Evolutionary conservation across 2,888 invertebrate species (phyloP).

Genomic region (Xylota sylvarum): DNA sequence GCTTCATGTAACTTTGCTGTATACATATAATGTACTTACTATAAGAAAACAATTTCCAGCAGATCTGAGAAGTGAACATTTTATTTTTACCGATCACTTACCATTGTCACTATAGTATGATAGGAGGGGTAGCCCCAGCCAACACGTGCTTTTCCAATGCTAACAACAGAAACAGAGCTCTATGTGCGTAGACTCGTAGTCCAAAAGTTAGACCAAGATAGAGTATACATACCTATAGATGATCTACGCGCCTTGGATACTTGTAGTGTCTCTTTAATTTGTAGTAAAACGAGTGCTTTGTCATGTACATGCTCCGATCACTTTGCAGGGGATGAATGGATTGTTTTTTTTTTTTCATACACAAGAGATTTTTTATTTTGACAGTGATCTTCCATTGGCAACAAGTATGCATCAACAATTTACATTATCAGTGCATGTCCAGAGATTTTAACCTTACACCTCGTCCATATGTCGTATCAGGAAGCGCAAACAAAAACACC

Average conservation of each 20-base stretch:
- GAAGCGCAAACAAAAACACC: slow-evolving; percentile 35
- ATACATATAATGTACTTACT: too few species aligned
- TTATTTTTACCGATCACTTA: background rate
- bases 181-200: background rate
- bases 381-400: slow-evolving; percentile 37
- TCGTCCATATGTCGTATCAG: slow-evolving; percentile 4
- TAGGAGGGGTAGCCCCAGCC: slow-evolving; percentile 2
- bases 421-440: background rate
- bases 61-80: slow-evolving; percentile 35
- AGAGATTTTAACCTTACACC: slow-evolving; percentile 49
- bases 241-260: background rate
- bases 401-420: slow-evolving; percentile 35
- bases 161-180: slow-evolving; percentile 38
- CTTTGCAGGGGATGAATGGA: slow-evolving; percentile 8
- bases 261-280: background rate
- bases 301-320: background rate
- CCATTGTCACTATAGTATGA: slow-evolving; percentile 8
- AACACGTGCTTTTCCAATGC: slow-evolving; percentile 54
- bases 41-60: background rate
- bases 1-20: too few species aligned
- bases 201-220: slow-evolving; percentile 52
- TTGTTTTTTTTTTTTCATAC: slow-evolving; percentile 46
- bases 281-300: slow-evolving; percentile 2
- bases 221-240: slow-evolving; percentile 1
- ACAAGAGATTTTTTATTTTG: slow-evolving; percentile 2